Evolutionary conservation across 2,797 vertebrate species (phyloP).

Genomic region (Trematomus bernacchii): DNA sequence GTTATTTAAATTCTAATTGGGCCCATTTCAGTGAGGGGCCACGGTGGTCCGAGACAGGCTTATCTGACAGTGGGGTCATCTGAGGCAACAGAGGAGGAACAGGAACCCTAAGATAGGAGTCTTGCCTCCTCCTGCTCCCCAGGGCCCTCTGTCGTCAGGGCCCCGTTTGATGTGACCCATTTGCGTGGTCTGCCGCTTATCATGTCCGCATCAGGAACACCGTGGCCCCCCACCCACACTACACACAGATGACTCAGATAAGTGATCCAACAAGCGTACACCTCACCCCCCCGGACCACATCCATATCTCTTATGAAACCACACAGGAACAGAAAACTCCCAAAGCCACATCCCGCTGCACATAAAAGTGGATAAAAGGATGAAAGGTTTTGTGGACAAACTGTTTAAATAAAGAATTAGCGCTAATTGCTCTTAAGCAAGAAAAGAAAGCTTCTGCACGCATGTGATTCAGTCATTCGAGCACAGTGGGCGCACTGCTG

Average conservation of each 20-base stretch:
- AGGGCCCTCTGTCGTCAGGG: slow-evolving; percentile 72
- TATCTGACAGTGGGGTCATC: slow-evolving; percentile 77
- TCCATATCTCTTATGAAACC: slow-evolving; percentile 74
- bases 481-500: slow-evolving; percentile 76
- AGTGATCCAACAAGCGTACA: slow-evolving; percentile 61
- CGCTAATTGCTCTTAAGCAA: slow-evolving; percentile 85
- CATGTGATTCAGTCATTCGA: slow-evolving; percentile 82
- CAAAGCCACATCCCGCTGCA: slow-evolving; percentile 77
- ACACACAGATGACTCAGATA: slow-evolving; percentile 82
- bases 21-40: slow-evolving; percentile 36
- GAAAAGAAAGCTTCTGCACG: slow-evolving; percentile 86
- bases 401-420: slow-evolving; percentile 89
- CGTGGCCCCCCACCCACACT: slow-evolving; percentile 79
- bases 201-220: slow-evolving; percentile 78
- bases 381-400: slow-evolving; percentile 88
- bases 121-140: slow-evolving; percentile 74
- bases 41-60: slow-evolving; percentile 43
- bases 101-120: slow-evolving; percentile 79
- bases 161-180: slow-evolving; percentile 78
- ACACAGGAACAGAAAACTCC: slow-evolving; percentile 81
- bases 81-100: slow-evolving; percentile 74
- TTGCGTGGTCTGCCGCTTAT: slow-evolving; percentile 79
- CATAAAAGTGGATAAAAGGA: slow-evolving; percentile 87
- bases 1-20: slow-evolving; percentile 71
- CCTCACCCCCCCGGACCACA: slow-evolving; percentile 66